Evolutionary conservation across 53 echinoderm and acorn worm genomes (phyloP), one percentile per base, ranked within the genome.

Genomic region (Echinometra lucunter): DNA sequence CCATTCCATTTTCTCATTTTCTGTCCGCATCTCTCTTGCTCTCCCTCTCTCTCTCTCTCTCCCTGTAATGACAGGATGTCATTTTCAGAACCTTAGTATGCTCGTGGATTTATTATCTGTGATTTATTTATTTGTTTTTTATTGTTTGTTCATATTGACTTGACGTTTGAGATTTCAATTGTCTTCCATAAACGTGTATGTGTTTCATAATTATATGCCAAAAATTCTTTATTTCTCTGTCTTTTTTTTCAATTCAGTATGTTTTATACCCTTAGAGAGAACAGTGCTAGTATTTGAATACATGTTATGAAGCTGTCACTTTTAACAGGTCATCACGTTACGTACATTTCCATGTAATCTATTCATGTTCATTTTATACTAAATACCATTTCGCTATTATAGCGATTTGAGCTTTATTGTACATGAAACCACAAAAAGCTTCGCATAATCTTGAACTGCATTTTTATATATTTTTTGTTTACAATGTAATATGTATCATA

Each of bases 161-260:
- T 75, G 11, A 18, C 40, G 4, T 75, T 75, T 75, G 75, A 19
- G 47, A 92, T 92, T 92, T 34, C 42, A 44, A 47, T 47, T 66
- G 92, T 69, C 92, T 92, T 92, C 66, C 92, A 92, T 47, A 11
- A 83, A 47, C 47, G 40, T 83, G 47, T 27, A 40, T 83, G 28
- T 83, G 83, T 83, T 27, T 83, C 92, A 92, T 69, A 60, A 19
- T n/a, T 42, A 91, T 45, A 92, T 92, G 66, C 66, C 66, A 92
- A 69, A 92, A 92, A 92, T 42, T 63, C 13, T 23, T 55, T 88
- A 38, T 58, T 90, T 44, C 32, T 90, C 30, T 60, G 2, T 44
- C 44, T 90, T 90, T 42, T 19, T 90, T 17, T 58, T 25, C 25
- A 58, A 47, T 45, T 83, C 83, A 83, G 83, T 83, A 83, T 47